Conservation (phyloP, 2,797 vertebrate genomes). For the Pangasius krempfi region DNA sequence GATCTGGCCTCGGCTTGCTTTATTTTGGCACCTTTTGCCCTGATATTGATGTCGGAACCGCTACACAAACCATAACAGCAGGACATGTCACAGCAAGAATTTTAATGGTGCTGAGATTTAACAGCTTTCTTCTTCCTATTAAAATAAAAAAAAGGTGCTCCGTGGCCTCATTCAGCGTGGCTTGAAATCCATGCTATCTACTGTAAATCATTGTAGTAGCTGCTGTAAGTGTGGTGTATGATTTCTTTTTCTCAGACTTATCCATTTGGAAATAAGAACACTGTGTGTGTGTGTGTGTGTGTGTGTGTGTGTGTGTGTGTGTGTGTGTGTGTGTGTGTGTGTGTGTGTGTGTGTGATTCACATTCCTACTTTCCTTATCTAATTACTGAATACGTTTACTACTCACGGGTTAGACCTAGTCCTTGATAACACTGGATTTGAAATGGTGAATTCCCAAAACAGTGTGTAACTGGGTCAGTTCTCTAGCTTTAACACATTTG, state of each 20-base stretch:
- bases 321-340: background rate
- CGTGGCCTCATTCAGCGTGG: background rate
- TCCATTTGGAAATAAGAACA: background rate
- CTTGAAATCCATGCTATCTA: background rate
- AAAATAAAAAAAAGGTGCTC: background rate
- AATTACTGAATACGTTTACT: background rate
- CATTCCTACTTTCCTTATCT: background rate
- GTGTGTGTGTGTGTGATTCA: background rate
- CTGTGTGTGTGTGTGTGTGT: background rate
- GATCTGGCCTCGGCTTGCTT: background rate
- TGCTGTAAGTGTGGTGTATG: background rate
- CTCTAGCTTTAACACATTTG: background rate
- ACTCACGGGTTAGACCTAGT: background rate
- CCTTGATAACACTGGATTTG: background rate
- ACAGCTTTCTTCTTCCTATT: constrained; percentile 4
- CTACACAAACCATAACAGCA: constrained; percentile 13
- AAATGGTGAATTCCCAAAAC: constrained; percentile 11
- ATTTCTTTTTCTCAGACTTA: background rate
- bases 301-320: too few relatives aligned
- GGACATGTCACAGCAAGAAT: constrained; percentile 10
- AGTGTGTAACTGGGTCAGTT: constrained; percentile 24
- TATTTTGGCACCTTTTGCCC: constrained; percentile 17
- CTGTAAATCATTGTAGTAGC: background rate
- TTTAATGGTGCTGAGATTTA: background rate
- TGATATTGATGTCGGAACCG: constrained; percentile 23